Evolutionary conservation across 2,888 invertebrate species (phyloP).

Genomic region (Eupsilia transversa): DNA sequence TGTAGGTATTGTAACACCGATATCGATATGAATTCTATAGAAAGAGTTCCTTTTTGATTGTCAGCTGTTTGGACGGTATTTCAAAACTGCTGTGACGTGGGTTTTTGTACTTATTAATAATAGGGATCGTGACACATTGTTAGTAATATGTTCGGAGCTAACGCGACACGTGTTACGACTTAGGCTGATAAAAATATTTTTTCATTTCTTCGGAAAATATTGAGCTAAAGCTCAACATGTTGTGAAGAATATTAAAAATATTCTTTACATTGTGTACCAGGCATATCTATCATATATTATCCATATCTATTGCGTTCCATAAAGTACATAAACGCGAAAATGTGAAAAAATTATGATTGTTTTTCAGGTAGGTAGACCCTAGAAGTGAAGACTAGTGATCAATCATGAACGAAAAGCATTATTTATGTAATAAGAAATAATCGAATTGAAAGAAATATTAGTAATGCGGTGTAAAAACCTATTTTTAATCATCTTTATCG

Average conservation of each 20-base stretch:
- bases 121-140: conserved; percentile 26
- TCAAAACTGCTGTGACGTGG: conserved; percentile 35
- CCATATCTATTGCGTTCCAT: not conserved
- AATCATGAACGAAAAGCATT: not conserved
- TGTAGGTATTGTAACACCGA: conserved; percentile 55
- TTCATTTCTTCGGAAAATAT: conserved; percentile 10
- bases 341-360: not conserved
- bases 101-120: conserved; percentile 42
- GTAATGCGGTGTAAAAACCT: not conserved
- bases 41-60: conserved; percentile 43
- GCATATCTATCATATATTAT: no score
- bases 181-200: conserved; percentile 2
- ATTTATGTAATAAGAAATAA: not conserved
- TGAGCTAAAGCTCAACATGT: not conserved
- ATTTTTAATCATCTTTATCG: no score
- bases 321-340: not conserved
- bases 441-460: not conserved
- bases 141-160: conserved; percentile 14
- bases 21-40: conserved; percentile 50
- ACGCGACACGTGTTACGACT: conserved; percentile 27
- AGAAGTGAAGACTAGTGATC: no score
- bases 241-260: conserved; percentile 15
- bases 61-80: conserved; percentile 37
- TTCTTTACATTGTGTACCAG: not conserved
- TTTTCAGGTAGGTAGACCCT: no score